Percentiles rank a stretch among this genome's conserved stretches.
These are phyloP conservation scores for Globia sparganii DNA, from an alignment of 2,888 invertebrate species.

Conservation along the genomic window DNA sequence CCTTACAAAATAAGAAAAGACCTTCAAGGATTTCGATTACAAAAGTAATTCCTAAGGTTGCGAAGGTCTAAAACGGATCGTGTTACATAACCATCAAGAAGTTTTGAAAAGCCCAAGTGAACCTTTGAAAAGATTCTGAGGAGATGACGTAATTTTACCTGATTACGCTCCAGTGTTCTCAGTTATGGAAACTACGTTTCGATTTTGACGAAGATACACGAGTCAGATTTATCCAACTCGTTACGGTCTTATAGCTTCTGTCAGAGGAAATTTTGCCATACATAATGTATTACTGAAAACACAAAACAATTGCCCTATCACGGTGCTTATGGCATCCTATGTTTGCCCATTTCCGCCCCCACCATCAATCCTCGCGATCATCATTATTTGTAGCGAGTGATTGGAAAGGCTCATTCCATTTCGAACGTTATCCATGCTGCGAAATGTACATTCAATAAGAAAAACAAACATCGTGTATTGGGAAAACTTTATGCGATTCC, in stretches of 20 bases:
- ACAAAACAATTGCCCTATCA: slow-evolving; percentile 32
- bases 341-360: slow-evolving; percentile 4
- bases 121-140: neutral
- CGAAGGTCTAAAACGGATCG: neutral
- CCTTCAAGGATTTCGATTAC: slow-evolving; percentile 4
- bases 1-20: neutral
- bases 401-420: slow-evolving; percentile 9
- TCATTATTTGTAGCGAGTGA: slow-evolving; percentile 37
- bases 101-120: neutral
- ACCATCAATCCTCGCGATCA: slow-evolving; percentile 30
- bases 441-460: slow-evolving; percentile 14
- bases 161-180: neutral
- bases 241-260: slow-evolving; percentile 10
- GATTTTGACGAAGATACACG: neutral
- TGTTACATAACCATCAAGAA: neutral
- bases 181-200: neutral
- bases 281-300: slow-evolving; percentile 29
- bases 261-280: slow-evolving; percentile 17
- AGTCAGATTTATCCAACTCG: neutral
- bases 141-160: neutral
- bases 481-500: neutral
- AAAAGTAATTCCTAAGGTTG: slow-evolving; percentile 8
- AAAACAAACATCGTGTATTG: neutral
- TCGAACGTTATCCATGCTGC: slow-evolving; percentile 1
- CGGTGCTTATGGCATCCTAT: slow-evolving; percentile 20